Conservation (phyloP, 1,140 invertebrate genomes). For the Drosophila murphyi region DNA sequence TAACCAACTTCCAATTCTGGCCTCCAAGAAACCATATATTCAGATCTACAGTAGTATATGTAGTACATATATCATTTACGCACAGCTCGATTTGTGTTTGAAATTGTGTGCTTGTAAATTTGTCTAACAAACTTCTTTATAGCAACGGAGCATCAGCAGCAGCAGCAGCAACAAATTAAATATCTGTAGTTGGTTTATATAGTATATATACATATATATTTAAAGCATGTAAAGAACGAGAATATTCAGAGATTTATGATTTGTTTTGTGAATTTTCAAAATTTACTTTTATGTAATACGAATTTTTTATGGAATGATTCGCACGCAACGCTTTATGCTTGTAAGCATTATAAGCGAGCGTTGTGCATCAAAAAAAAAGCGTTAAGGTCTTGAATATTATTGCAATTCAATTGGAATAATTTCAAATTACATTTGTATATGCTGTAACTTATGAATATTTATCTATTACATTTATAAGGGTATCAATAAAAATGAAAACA, state of each 20-base stretch:
- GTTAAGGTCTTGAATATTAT: conserved; percentile 68
- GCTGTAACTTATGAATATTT: conserved; percentile 64
- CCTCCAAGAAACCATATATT: conserved; percentile 28
- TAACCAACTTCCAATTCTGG: conserved; percentile 32
- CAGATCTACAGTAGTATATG: conserved; percentile 6
- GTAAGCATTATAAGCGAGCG: conserved; percentile 31
- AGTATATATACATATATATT: neutral
- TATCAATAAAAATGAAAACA: conserved; percentile 62
- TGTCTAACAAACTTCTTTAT: conserved; percentile 7
- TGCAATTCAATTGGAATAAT: conserved; percentile 81
- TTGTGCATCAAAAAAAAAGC: conserved; percentile 8
- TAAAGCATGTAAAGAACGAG: conserved; percentile 16
- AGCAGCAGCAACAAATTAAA: conserved; percentile 10
- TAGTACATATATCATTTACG: conserved; percentile 27
- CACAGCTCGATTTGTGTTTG: conserved; percentile 14
- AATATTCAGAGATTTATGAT: conserved; percentile 6
- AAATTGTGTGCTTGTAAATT: conserved; percentile 16
- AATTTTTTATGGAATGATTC: conserved; percentile 47
- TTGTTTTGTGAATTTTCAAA: conserved; percentile 54
- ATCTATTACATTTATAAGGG: conserved; percentile 66
- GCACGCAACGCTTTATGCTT: conserved; percentile 23
- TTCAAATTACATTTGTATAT: conserved; percentile 71
- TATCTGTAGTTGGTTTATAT: conserved; percentile 6
- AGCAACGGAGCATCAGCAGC: neutral
- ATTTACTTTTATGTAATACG: conserved; percentile 38